Base-by-base conservation (phyloP, 1,140 invertebrate genomes). In the Drosophila mauritiana region DNA sequence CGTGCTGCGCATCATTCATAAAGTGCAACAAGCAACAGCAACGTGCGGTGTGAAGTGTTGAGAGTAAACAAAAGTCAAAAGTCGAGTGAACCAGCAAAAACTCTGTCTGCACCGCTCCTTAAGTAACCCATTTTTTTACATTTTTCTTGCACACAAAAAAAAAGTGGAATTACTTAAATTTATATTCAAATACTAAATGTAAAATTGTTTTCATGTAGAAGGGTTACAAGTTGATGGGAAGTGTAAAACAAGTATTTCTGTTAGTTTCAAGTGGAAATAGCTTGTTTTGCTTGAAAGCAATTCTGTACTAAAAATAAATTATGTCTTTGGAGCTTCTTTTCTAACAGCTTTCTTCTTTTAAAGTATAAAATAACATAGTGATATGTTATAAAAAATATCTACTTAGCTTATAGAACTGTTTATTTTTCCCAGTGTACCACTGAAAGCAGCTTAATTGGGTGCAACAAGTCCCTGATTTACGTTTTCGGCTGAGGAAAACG, bases 1-100 rank as follows among this genome's bases (percentile, higher is more conserved):
- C 83, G 82, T 86, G 83, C 74, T 67, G 78, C 52, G 70, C 74
- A 75, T 75, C 69, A 82, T 85, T 85, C 78, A 86, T 74, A 85
- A 85, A 84, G 39, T 77, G 80, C 81, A 84, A 49, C 49, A 49
- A 58, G 43, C 36, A 15, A 11, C 56, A 43, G 31, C 31, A 42
- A 13, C 39, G 54, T 15, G 20, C 43, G 51, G 56, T 62, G 59
- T 56, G 45, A 78, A 82, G 56, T 64, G 73, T 73, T 65, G 75
- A 77, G 59, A 36, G 51, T 39, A 70, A 75, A 65, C 57, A 73
- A 51, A 76, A 69, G 59, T 58, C 78, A 64, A 65, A 53, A 58
- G 13, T 49, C 46, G 25, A 56, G 52, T 15, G 20, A 36, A 42
- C 42, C 58, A 40, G 52, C 17, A 52, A 45, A 51, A 52, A 36